Percentiles rank a stretch among this genome's conserved stretches.
Evolutionary conservation across 2,888 invertebrate species (phyloP).

Genomic region (Zygogramma bicolorata): DNA sequence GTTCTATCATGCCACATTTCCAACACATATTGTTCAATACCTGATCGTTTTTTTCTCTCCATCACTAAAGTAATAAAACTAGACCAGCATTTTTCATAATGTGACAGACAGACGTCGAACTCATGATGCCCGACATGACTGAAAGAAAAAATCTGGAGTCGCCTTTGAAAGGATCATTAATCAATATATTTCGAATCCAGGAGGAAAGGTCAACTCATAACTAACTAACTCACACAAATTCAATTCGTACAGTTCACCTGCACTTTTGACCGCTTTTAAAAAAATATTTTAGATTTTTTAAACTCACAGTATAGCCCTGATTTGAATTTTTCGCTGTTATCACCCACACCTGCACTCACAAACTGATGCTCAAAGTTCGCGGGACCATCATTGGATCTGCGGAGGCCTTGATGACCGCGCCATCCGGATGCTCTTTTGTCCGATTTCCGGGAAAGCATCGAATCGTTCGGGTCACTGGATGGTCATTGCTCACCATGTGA

Average conservation of each 20-base stretch:
- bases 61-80: too few species aligned
- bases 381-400: conserved; percentile 38
- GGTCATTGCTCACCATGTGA: conserved; percentile 63
- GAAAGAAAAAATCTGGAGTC: too few species aligned
- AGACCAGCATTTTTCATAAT: too few species aligned
- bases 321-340: conserved; percentile 49
- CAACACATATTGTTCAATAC: too few species aligned
- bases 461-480: conserved; percentile 67
- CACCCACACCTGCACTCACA: conserved; percentile 62
- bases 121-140: too few species aligned
- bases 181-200: too few species aligned
- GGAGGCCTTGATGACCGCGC: conserved; percentile 59
- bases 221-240: too few species aligned
- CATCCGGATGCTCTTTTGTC: conserved; percentile 66
- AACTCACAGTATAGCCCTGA: conserved; percentile 57
- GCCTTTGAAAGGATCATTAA: too few species aligned
- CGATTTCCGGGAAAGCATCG: conserved; percentile 67
- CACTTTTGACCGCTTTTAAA: neutral
- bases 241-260: neutral
- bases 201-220: too few species aligned
- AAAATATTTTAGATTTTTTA: neutral
- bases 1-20: too few species aligned
- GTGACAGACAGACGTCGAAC: too few species aligned
- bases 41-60: too few species aligned
- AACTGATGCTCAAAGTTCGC: conserved; percentile 54